Evolutionary conservation across 2,888 invertebrate genomes (phyloP), one percentile per base, ranked within the genome.

Genomic region (Dynastes tityus): DNA sequence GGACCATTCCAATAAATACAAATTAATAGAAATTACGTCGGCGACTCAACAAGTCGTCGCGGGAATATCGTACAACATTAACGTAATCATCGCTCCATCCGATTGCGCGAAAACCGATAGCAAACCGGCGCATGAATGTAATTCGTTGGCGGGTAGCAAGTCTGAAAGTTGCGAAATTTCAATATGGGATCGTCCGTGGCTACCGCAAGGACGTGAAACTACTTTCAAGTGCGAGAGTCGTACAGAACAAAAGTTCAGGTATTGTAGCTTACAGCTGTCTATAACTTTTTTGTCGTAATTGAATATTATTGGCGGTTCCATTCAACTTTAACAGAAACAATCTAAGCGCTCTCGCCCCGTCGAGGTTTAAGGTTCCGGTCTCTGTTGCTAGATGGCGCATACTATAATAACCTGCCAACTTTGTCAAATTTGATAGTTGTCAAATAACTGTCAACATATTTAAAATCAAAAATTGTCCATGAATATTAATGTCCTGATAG

Each of bases 151-250:
- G 61, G 83, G 87, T 37, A 81, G 87, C 0, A 83, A 85, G 32
- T 82, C 84, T 51, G 83, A 84, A n/a, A 79, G 83, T 1, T 93
- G 93, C 83, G 81, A 88, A 40, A 84, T 92, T 40, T 82, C 86
- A 61, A 88, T 92, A 37, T 93, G 92, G 92, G 91, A 92, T 71
- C 89, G 90, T 83, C 90, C 91, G 1, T 93, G 93, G 93, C 81
- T 91, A 49, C 77, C 86, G 70, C 89, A 90, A 63, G 88, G 88
- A 1, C 88, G 86, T 79, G 87, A 89, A 85, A 84, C 90, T 1
- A 81, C 84, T 8, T 89, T 90, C 53, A 85, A 87, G 58, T 90
- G 90, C 79, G 87, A 86, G 67, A 80, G 80, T n/a, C 77, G 79
- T 11, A 1, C 16, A 3, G 55, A 74, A n/a, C 76, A 77, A 2